Conservation (phyloP, 2,888 invertebrate genomes). For the Anorthoa munda region DNA sequence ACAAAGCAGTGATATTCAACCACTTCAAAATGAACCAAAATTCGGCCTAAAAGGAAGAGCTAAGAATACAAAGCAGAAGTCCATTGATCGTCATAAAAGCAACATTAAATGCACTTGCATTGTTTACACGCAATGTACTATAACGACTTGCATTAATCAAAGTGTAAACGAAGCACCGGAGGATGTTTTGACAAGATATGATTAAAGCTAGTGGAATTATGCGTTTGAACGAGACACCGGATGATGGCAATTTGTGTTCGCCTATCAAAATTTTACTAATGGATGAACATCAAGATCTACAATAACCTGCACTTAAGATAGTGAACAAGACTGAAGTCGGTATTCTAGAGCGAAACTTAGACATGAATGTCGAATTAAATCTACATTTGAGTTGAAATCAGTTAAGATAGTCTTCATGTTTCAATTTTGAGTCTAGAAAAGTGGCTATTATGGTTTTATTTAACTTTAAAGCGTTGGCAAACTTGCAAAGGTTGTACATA, state of each 20-base stretch:
- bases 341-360: neutral
- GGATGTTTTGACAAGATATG: slow-evolving; percentile 63
- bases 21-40: neutral
- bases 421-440: neutral
- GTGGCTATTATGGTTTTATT: neutral
- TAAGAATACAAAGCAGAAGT: slow-evolving; percentile 22
- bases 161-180: slow-evolving; percentile 54
- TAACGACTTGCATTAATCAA: slow-evolving; percentile 55
- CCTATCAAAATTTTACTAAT: slow-evolving; percentile 31
- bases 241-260: slow-evolving; percentile 49
- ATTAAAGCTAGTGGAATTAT: slow-evolving; percentile 42
- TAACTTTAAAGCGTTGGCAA: neutral
- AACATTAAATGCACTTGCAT: slow-evolving; percentile 44
- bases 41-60: neutral
- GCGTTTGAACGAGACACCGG: slow-evolving; percentile 49
- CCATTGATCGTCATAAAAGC: slow-evolving; percentile 35
- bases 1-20: neutral
- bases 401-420: no score
- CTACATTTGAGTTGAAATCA: slow-evolving; percentile 9
- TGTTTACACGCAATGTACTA: slow-evolving; percentile 50
- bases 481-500: slow-evolving; percentile 11
- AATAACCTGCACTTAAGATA: slow-evolving; percentile 21
- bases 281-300: slow-evolving; percentile 21
- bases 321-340: neutral
- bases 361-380: neutral